Base-by-base conservation (phyloP, 2,113 vertebrate genomes). In the Cairina moschata region DNA sequence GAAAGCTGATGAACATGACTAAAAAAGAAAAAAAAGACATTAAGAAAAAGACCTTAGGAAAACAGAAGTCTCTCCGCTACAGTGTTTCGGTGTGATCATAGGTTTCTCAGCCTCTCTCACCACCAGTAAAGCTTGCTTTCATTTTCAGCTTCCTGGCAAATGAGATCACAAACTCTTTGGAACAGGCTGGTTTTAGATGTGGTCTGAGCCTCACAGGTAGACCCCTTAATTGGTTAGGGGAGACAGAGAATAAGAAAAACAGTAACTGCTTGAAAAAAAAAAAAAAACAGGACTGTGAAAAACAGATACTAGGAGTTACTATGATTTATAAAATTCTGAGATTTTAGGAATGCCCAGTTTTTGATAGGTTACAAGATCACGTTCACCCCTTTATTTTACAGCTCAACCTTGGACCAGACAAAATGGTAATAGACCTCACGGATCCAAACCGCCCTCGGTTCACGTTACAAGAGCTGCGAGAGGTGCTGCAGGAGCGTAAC, bases 401-500 rank as follows among this genome's bases (percentile, higher is more conserved):
- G 98, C 97, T 98, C 88, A 96, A 86, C 66, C 95, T 96, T 20
- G 99, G 99, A 11, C 98, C 99, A 3, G 98, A 99, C 96, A 98
- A 99, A 88, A 96, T 99, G 96, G 92, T 99, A 44, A 98, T 99
- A 16, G 99, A 99, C 96, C 97, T 99, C 86, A 98, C 98, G 0
- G 99, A 99, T 54, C 99, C 99, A 40, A 98, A 99, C 92, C 98
- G 99, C 21, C 99, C 99, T 2, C 98, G 99, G 26, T 99, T 99
- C 97, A 99, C 99, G 0, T 98, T 99, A 84, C 99, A 99, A 95
- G 99, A 99, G 97, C 98, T 99, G 91, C 98, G 98, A 92, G 99
- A 99, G 9, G 99, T 99, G 5, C 62, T 99, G 32, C 99, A 99
- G 87, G 99, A 99, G 94, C 98, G 99, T 54, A 99, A 99, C 97